These are phyloP conservation scores for Galaxea fascicularis DNA, from an alignment of 92 coral and sea anemone species.

Conservation along the genomic window DNA sequence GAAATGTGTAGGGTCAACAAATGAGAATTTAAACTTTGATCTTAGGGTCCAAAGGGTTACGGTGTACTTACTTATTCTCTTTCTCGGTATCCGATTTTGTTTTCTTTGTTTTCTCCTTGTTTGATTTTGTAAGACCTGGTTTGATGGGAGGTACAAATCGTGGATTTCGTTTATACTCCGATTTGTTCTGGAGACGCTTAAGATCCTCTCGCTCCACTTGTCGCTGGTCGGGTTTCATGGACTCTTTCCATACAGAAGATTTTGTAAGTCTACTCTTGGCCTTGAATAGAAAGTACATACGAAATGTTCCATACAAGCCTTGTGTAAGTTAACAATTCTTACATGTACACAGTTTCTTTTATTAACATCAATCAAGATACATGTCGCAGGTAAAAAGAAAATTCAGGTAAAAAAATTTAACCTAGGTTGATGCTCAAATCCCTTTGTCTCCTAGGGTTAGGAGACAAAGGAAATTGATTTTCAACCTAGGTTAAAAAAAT, in stretches of 20 bases:
- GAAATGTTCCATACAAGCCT: too few relatives aligned
- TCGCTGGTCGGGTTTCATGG: conserved; percentile 93
- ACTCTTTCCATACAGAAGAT: conserved; percentile 85
- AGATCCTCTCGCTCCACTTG: conserved; percentile 87
- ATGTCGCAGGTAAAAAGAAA: too few relatives aligned
- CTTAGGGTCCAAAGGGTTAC: too few relatives aligned
- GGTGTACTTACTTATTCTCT: conserved; percentile 42
- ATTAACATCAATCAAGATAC: too few relatives aligned
- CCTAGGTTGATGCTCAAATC: too few relatives aligned
- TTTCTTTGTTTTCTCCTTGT: conserved; percentile 59
- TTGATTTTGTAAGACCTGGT: conserved; percentile 81
- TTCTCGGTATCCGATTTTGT: conserved; percentile 36
- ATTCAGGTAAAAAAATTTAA: too few relatives aligned
- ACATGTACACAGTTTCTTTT: too few relatives aligned
- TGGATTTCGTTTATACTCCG: conserved; percentile 95
- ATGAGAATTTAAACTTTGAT: too few relatives aligned
- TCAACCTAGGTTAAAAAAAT: too few relatives aligned
- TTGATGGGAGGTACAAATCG: conserved; percentile 94
- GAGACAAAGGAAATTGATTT: too few relatives aligned
- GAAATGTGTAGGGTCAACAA: neutral
- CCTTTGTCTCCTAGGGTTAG: too few relatives aligned
- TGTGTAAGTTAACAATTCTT: too few relatives aligned
- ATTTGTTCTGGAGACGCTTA: conserved; percentile 83
- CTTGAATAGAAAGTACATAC: conserved; percentile 26
- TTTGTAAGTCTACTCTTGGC: conserved; percentile 67